Conservation (phyloP, 2,888 invertebrate genomes). For the Chrysolina americana region DNA sequence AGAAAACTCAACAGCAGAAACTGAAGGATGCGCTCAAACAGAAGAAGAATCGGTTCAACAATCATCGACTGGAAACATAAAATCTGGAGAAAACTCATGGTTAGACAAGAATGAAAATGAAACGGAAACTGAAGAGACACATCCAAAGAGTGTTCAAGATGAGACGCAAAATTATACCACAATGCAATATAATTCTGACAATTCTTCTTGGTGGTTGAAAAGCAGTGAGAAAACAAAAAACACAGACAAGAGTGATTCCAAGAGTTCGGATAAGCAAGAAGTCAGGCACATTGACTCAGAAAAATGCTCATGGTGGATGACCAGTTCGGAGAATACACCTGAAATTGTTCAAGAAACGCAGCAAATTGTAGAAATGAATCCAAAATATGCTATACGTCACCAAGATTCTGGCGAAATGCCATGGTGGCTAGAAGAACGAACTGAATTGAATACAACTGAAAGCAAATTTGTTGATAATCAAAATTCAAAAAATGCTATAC, state of each 20-base stretch:
- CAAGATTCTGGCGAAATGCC: conserved; percentile 72
- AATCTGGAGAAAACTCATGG: conserved; percentile 77
- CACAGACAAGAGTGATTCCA: conserved; percentile 54
- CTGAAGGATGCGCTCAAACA: not conserved
- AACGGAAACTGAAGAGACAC: conserved; percentile 76
- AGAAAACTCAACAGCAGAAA: conserved; percentile 47
- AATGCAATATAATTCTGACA: conserved; percentile 55
- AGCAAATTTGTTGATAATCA: not conserved
- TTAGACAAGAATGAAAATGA: conserved; percentile 78
- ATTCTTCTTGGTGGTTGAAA: conserved; percentile 58
- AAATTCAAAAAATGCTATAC: conserved; percentile 62
- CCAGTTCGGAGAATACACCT: conserved; percentile 69
- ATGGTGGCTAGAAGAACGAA: conserved; percentile 75
- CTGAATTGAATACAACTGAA: conserved; percentile 69
- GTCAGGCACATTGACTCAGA: conserved; percentile 79
- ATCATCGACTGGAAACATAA: conserved; percentile 51
- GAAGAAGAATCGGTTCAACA: conserved; percentile 22
- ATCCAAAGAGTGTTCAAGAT: conserved; percentile 57
- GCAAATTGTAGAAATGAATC: conserved; percentile 27
- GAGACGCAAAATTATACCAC: conserved; percentile 50
- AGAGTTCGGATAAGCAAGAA: conserved; percentile 72
- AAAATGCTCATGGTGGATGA: conserved; percentile 80
- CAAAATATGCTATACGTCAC: conserved; percentile 66
- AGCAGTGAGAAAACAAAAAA: conserved; percentile 55
- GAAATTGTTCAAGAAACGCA: conserved; percentile 54